Evolutionary conservation across 92 coral and sea anemone genomes (phyloP).

Genomic region (Zoanthus sociatus): DNA sequence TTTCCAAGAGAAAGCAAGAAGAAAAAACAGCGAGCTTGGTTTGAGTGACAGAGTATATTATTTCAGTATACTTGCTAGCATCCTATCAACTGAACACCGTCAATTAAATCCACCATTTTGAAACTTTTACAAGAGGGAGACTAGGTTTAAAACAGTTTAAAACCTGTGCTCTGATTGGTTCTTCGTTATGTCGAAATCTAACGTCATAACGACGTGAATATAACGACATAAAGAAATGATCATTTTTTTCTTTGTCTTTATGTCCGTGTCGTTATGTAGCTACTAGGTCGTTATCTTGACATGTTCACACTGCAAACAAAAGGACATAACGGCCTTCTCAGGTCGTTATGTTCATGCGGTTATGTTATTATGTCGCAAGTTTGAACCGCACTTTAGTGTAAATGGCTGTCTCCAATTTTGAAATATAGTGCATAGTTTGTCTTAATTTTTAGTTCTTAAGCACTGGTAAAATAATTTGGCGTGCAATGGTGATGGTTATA

Average conservation of each 20-base stretch:
- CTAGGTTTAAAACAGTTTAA: neutral
- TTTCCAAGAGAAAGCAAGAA: conserved; percentile 44
- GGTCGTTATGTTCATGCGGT: conserved; percentile 18
- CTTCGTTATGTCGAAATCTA: conserved; percentile 46
- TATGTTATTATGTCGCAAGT: conserved; percentile 1
- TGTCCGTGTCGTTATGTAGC: conserved; percentile 19
- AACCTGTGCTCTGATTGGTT: conserved; percentile 40
- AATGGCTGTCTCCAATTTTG: too few species aligned
- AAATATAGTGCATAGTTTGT: too few species aligned
- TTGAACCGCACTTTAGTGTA: too few species aligned
- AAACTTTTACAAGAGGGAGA: neutral
- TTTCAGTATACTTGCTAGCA: conserved; percentile 35
- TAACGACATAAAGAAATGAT: conserved; percentile 22
- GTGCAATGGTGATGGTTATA: neutral
- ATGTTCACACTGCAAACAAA: conserved; percentile 46
- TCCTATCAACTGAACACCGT: neutral
- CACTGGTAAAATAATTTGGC: neutral
- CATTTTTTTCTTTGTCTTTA: conserved; percentile 42
- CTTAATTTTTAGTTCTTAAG: neutral
- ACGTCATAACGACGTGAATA: conserved; percentile 41
- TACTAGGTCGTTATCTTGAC: conserved; percentile 47
- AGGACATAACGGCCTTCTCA: conserved; percentile 20
- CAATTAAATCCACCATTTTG: neutral
- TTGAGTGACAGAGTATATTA: conserved; percentile 57
- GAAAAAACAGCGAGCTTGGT: conserved; percentile 40